Evolutionary conservation across 2,113 vertebrate genomes (phyloP).

Genomic region (Myiozetetes cayanensis): DNA sequence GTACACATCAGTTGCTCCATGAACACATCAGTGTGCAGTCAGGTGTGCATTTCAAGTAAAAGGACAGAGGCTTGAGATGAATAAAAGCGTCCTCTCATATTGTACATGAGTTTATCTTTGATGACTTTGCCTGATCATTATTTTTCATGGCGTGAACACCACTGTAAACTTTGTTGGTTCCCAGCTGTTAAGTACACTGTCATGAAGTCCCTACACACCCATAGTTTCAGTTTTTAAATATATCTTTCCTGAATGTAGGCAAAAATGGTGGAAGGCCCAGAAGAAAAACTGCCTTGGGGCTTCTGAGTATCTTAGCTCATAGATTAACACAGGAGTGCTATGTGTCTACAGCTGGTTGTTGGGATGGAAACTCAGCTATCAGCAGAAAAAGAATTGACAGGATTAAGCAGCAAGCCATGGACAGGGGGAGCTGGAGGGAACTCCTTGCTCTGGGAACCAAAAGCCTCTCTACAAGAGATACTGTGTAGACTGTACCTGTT

Average conservation of each 20-base stretch:
- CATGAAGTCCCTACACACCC: background rate
- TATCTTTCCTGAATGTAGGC: background rate
- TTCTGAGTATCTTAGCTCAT: background rate
- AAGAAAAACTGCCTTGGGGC: background rate
- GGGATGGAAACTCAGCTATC: too few relatives aligned
- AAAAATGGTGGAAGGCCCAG: background rate
- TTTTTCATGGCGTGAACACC: background rate
- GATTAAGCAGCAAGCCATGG: too few relatives aligned
- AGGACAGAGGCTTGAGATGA: background rate
- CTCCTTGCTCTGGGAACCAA: too few relatives aligned
- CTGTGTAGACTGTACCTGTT: too few relatives aligned
- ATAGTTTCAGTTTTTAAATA: background rate
- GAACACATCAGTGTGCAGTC: background rate
- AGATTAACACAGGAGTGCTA: background rate
- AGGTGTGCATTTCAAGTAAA: background rate
- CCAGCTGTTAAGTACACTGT: background rate
- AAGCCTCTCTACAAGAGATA: too few relatives aligned
- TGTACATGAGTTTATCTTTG: background rate
- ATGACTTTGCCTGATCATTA: background rate
- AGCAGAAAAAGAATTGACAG: too few relatives aligned
- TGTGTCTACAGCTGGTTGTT: rapidly evolving
- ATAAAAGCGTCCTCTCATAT: background rate
- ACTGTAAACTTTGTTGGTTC: background rate
- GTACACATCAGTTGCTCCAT: too few relatives aligned
- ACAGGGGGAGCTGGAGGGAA: too few relatives aligned